Conservation (phyloP, 1,140 invertebrate genomes). For the Acromyrmex heyeri region DNA sequence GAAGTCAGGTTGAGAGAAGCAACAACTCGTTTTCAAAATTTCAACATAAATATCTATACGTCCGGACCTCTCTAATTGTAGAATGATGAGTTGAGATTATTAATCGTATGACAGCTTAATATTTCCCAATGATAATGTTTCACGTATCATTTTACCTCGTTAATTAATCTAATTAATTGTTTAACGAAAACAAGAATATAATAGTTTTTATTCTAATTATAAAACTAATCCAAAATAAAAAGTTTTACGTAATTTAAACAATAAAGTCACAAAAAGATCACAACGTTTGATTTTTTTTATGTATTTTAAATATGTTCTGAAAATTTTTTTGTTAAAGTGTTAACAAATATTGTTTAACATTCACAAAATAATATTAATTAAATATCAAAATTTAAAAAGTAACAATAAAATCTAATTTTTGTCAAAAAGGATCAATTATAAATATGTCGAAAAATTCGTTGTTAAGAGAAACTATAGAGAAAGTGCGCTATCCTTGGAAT, state of each 20-base stretch:
- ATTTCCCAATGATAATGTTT: background rate
- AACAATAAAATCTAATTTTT: background rate
- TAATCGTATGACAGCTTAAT: background rate
- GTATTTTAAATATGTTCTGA: background rate
- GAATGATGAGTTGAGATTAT: background rate
- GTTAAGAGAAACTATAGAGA: slow-evolving; percentile 2
- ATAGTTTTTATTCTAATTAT: too few relatives aligned
- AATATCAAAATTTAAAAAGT: background rate
- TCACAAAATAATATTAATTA: background rate
- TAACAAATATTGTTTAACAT: background rate
- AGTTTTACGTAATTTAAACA: background rate
- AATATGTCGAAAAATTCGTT: background rate
- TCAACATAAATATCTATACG: background rate
- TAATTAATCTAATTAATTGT: background rate
- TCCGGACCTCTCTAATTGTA: background rate
- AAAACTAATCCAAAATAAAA: background rate
- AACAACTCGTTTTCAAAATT: background rate
- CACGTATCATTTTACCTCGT: background rate
- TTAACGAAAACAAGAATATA: background rate
- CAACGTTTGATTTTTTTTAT: background rate
- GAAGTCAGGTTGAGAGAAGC: background rate
- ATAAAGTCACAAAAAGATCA: too few relatives aligned
- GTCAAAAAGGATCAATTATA: background rate
- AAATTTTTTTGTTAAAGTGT: background rate
- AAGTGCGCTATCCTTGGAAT: slow-evolving; percentile 13